Base-by-base conservation (phyloP, 1,140 invertebrate species). In the Eciton burchellii region DNA sequence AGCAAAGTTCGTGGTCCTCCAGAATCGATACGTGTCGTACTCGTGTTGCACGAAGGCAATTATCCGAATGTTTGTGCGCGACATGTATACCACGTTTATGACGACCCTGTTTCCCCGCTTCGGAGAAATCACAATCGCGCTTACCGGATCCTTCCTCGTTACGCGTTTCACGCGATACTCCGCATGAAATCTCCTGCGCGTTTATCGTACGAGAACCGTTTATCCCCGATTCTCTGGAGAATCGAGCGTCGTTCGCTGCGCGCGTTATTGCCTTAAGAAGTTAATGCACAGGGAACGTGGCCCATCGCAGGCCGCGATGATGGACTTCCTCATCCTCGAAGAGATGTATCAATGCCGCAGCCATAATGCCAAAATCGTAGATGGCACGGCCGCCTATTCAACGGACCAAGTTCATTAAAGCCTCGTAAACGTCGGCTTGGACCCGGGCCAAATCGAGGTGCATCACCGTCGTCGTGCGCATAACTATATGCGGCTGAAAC, bases 401-500 rank as follows among this genome's bases (percentile, higher is more conserved):
- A 68, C 41, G 21, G 16, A 79, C 60, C 62, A 59, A 84, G 70
- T 81, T 86, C 82, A 79, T 29, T 16, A 24, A 83, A 79, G 43
- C 52, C 56, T 81, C 29, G 73, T 63, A 83, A 88, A 85, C 59
- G n/a, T 72, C 56, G 21, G 65, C 35, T 84, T 89, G 88, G 88
- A 89, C 76, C 56, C 47, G 49, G 35, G 88, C 88, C 88, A 89
- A 87, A 66, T 82, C 82, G 68, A 59, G 70, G 43, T 85, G 63
- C 43, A 59, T 52, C 29, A 52, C 21, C 66, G 60, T 77, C 82
- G 72, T 74, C 83, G 73, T 76, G 60, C 84, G 45, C 56, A 63
- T 72, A 85, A 81, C 65, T 60, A 59, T 81, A 82, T 76, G 70
- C 82, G 56, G 65, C 66, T 62, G 84, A 83, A 85, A 89, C 89